Evolutionary conservation across 2,113 vertebrate genomes (phyloP), one percentile per base, ranked within the genome.

Genomic region (Indicator maculatus): DNA sequence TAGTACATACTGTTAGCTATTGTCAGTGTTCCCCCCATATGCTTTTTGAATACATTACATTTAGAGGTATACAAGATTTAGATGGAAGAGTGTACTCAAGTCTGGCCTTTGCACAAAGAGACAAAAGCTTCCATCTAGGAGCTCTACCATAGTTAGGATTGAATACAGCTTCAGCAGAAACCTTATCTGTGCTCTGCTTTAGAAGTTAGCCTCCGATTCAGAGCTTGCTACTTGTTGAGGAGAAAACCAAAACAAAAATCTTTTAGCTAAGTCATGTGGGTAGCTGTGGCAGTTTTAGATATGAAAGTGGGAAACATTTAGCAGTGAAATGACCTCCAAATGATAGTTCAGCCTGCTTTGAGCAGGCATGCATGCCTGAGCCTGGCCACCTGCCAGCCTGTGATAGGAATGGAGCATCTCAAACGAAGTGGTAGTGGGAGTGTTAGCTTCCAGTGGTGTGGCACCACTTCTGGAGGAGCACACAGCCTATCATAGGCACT

Each of bases 401-500:
- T 1, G 1, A 63, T 1, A 55, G 61, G 16, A 41, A 36, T 2
- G 2, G 31, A 33, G 2, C 4, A 64, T 11, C 56, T 27, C 8
- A 30, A 38, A 17, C 8, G 26, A 16, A 41, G 52, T 2, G 20
- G 45, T 27, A 69, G 16, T 0, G 8, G n/a, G 10, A 83, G 10
- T 0, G 0, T 11, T 12, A 4, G 16, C 13, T 61, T 18, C 56
- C 60, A 21, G 26, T 3, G 23, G 26, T 1, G 11, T 1, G 3
- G 11, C 60, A 39, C 12, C 16, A 7, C 41, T 67, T 24, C 53
- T 58, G 50, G 26, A 82, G 16, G 2, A 76, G 39, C 28, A 6
- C 1, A 0, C 0, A 2, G 27, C 16, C 9, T 4, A 45, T 36
- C 0, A 1, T 2, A 4, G 0, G 6, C 38, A 2, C 31, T 38